Evolutionary conservation across 2,888 invertebrate genomes (phyloP).

Genomic region (Alcis repandata): DNA sequence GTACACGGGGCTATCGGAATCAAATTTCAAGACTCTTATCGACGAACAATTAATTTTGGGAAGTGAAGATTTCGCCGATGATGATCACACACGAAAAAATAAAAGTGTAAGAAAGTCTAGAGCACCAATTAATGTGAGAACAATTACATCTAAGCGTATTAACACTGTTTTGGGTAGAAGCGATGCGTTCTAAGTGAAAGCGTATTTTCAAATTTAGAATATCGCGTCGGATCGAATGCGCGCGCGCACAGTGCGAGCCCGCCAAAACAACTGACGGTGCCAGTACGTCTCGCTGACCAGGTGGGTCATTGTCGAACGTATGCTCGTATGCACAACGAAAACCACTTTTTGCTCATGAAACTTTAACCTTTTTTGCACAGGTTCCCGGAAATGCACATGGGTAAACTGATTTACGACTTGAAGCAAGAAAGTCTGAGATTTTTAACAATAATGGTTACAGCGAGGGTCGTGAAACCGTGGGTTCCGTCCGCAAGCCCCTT

Average conservation of each 20-base stretch:
- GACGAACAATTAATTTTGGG: constrained; percentile 17
- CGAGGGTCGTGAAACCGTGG: constrained; percentile 34
- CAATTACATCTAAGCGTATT: constrained; percentile 45
- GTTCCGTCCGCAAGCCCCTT: constrained; percentile 35
- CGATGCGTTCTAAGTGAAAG: constrained; percentile 49
- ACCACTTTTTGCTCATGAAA: constrained; percentile 28
- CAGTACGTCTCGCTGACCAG: constrained; percentile 72
- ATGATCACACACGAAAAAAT: constrained; percentile 37
- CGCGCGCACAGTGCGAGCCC: constrained; percentile 70
- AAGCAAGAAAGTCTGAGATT: constrained; percentile 26
- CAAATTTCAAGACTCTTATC: constrained; percentile 5
- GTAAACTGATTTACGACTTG: constrained; percentile 23
- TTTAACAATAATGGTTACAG: constrained; percentile 23
- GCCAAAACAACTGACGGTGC: constrained; percentile 82
- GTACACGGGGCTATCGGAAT: constrained; percentile 40
- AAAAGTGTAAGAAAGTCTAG: constrained; percentile 42
- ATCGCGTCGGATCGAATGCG: constrained; percentile 53
- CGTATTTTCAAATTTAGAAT: constrained; percentile 50
- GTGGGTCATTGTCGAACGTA: constrained; percentile 70
- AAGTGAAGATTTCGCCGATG: constrained; percentile 30
- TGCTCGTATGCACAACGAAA: constrained; percentile 44
- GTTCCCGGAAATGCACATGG: constrained; percentile 29
- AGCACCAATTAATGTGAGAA: constrained; percentile 46
- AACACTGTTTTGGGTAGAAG: constrained; percentile 48
- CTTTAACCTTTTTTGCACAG: constrained; percentile 28